Percentiles rank a stretch among this genome's conserved stretches.
Conservation (phyloP, 2,888 invertebrate genomes). For the Polymixis flavicincta region DNA sequence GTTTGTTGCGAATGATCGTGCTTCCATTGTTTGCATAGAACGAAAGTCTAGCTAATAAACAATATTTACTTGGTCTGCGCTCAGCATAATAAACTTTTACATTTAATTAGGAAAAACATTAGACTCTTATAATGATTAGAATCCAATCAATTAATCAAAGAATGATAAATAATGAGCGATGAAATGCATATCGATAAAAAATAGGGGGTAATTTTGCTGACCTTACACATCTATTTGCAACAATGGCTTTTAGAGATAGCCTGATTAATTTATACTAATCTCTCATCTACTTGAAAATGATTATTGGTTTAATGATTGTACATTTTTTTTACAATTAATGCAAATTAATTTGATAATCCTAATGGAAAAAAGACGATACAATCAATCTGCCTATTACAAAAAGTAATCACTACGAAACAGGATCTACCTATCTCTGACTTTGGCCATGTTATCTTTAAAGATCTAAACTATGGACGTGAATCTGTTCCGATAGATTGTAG, state of each 20-base stretch:
- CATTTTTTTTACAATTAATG: neutral
- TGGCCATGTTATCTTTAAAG: neutral
- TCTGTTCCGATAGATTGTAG: neutral
- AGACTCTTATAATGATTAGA: neutral
- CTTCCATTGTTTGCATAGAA: neutral
- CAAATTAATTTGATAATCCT: neutral
- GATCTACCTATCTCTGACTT: slow-evolving; percentile 4
- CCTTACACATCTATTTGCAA: neutral
- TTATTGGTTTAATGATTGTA: neutral
- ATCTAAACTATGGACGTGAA: neutral
- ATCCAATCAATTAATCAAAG: neutral
- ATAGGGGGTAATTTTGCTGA: neutral
- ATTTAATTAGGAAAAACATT: neutral
- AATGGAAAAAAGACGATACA: slow-evolving; percentile 1
- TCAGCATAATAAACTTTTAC: neutral
- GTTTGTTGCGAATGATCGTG: neutral
- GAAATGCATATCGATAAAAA: neutral
- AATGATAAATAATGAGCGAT: neutral
- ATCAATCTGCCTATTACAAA: slow-evolving; percentile 7
- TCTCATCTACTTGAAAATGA: neutral
- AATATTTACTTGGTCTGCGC: neutral
- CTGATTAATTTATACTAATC: neutral
- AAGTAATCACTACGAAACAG: neutral
- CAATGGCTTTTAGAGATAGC: neutral
- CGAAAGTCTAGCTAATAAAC: neutral